These are phyloP conservation scores for Apodemia zela DNA, from an alignment of 2,888 invertebrate species.

Conservation along the genomic window DNA sequence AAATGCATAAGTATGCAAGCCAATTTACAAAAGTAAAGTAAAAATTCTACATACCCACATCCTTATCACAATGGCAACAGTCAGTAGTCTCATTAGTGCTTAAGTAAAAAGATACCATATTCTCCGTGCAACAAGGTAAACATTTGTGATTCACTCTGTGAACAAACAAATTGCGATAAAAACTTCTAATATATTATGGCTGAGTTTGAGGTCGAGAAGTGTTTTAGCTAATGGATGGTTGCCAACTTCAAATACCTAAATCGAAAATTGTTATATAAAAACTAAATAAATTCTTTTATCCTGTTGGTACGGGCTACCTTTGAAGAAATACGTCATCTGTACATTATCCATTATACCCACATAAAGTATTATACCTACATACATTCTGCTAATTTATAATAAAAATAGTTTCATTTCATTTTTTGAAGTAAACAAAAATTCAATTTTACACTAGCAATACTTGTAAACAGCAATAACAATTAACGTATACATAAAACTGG, in stretches of 20 bases:
- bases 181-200: background rate
- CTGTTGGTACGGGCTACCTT: no score
- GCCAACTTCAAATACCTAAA: background rate
- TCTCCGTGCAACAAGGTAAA: constrained; percentile 85
- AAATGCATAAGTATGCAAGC: background rate
- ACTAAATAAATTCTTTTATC: no score
- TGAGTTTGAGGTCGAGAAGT: constrained; percentile 22
- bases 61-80: constrained; percentile 86
- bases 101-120: constrained; percentile 54
- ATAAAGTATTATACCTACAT: no score
- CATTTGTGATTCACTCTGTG: constrained; percentile 86
- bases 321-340: no score
- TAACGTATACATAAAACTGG: no score
- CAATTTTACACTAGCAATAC: no score
- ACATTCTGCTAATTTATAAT: no score
- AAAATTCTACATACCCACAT: constrained; percentile 76
- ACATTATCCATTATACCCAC: no score
- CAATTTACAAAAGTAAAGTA: background rate
- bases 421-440: no score
- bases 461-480: no score
- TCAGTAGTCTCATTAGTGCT: constrained; percentile 58
- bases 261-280: no score
- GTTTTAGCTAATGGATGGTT: background rate
- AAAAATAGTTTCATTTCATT: no score
- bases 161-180: constrained; percentile 29